phyloP scores from a whole-genome alignment of 2,113 vertebrate species.

The Ptyas mucosa region DNA sequence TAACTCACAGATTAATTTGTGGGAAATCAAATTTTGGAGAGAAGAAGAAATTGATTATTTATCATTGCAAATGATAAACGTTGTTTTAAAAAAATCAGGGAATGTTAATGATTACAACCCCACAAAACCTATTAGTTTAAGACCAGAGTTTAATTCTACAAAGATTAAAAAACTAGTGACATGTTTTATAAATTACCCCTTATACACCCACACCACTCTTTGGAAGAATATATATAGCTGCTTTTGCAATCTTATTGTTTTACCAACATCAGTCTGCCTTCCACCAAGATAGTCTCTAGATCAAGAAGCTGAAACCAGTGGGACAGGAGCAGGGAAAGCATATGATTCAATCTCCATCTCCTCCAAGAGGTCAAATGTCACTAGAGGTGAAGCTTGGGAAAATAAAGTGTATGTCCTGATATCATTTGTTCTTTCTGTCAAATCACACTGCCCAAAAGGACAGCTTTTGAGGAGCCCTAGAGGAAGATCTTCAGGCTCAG shows the following conservation, averaged over 20 bases:
- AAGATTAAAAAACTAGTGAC: neutral
- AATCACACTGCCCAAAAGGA: slow-evolving; percentile 7
- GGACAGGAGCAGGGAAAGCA: neutral
- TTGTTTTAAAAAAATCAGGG: neutral
- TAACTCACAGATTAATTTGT: neutral
- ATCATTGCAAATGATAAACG: neutral
- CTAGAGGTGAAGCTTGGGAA: neutral
- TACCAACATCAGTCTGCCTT: neutral
- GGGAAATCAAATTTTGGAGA: neutral
- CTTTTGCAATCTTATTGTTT: neutral
- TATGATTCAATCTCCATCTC: neutral
- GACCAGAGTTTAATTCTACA: neutral
- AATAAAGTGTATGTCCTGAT: neutral
- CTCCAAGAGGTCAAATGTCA: neutral
- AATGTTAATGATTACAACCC: neutral
- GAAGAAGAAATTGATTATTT: neutral
- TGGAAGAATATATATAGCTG: neutral
- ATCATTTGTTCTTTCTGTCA: neutral
- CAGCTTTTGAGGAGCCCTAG: neutral
- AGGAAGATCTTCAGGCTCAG: neutral
- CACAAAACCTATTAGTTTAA: neutral
- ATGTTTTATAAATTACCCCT: neutral
- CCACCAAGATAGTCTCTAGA: neutral
- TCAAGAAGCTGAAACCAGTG: neutral
- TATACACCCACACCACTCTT: neutral